These are phyloP conservation scores for Gisinianus flammeolus DNA, from an alignment of 2,888 invertebrate genomes.

Conservation along the genomic window DNA sequence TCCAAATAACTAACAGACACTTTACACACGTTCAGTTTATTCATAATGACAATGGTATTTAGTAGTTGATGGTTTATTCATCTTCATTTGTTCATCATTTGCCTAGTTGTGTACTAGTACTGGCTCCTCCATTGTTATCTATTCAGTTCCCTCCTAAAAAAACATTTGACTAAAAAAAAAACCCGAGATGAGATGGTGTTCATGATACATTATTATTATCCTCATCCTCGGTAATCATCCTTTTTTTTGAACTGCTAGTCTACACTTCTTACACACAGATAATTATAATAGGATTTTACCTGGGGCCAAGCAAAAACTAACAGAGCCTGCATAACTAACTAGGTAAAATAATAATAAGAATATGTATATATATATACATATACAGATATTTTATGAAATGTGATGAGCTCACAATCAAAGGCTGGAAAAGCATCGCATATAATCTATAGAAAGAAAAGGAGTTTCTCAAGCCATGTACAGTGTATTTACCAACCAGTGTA, in stretches of 20 bases:
- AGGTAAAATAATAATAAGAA: neutral
- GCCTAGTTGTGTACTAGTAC: no score
- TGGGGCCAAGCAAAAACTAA: neutral
- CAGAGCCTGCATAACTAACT: neutral
- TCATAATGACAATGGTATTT: no score
- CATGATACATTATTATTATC: neutral
- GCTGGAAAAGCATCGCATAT: neutral
- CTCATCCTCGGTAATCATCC: neutral
- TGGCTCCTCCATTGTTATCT: no score
- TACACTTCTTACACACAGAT: neutral
- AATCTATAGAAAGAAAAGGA: neutral
- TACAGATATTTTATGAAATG: neutral
- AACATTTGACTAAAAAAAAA: neutral
- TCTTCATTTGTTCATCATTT: no score
- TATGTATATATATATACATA: neutral
- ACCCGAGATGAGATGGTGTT: neutral
- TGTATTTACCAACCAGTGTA: no score
- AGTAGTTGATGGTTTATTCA: no score
- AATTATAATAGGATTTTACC: neutral
- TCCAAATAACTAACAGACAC: no score
- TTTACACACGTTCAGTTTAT: no score
- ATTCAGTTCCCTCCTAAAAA: no score
- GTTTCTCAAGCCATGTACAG: no score
- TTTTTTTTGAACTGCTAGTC: neutral
- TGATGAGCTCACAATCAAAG: no score